A percentile compares a stretch with the other conserved stretches of the same genome.
Conservation (phyloP, 2,797 vertebrate genomes). For the Smutsia gigantea region DNA sequence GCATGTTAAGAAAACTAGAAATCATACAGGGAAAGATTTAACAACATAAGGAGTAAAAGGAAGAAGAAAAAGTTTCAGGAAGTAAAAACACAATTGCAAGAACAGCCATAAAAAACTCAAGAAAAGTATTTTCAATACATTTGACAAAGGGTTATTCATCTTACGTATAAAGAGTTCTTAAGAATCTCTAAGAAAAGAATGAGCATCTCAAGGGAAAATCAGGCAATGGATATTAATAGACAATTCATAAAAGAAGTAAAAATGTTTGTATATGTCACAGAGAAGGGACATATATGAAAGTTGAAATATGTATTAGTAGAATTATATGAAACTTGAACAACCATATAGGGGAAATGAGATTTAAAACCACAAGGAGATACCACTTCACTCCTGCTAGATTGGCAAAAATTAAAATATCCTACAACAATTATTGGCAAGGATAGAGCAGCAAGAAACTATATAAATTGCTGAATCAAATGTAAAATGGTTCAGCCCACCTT, state of each 20-base stretch:
- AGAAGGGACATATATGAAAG: neutral
- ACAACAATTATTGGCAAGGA: neutral
- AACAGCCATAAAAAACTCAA: neutral
- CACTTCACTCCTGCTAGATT: slow-evolving; percentile 6
- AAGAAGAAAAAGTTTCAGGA: neutral
- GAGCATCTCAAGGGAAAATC: neutral
- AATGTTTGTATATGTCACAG: neutral
- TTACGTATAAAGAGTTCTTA: slow-evolving; percentile 30
- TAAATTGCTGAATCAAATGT: neutral
- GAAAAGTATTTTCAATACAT: slow-evolving; percentile 12
- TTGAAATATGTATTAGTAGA: neutral
- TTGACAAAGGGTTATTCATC: slow-evolving; percentile 25
- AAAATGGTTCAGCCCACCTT: neutral
- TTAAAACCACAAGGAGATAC: neutral
- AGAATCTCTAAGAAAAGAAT: neutral
- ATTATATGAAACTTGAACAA: neutral
- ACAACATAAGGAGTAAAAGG: neutral
- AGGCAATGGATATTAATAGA: neutral
- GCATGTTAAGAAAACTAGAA: slow-evolving; percentile 23
- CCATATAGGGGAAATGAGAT: neutral
- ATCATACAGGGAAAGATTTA: neutral
- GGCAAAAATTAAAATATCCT: slow-evolving; percentile 25
- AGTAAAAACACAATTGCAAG: slow-evolving; percentile 50
- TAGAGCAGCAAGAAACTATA: neutral
- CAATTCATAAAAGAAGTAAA: neutral